Evolutionary conservation across 2,888 invertebrate genomes (phyloP), one percentile per base, ranked within the genome.

Genomic region (Nudaria mundana): DNA sequence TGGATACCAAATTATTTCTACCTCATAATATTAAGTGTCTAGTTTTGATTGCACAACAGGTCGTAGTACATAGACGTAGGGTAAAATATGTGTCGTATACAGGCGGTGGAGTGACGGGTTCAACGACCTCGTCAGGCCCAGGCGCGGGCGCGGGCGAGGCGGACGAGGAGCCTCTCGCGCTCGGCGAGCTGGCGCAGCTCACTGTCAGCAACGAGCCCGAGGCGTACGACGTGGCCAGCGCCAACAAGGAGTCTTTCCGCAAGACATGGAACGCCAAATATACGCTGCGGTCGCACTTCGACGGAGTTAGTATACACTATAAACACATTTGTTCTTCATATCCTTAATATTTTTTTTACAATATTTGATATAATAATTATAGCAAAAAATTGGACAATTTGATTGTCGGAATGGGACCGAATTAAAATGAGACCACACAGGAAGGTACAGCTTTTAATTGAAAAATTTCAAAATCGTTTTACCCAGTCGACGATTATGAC

Each of bases 211-310:
- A 98, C 90, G 98, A 98, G 87, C 96, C 98, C 11, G 98, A 98
- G 80, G 94, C 95, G 40, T 94, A 95, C 57, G 97, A 96, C 79
- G 95, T 96, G 70, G 93, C 95, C 73, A 75, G 73, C 55, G 79
- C 80, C 62, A 94, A 94, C 71, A 98, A 97, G 88, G 95, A 95
- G 75, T 94, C 95, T 58, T 96, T 95, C 90, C 92, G 97, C 69
- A 97, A 97, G 91, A 97, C 97, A 26, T 97, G 97, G 97, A 97
- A 96, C 81, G 97, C 98, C 63, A 98, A 98, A 89, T 98, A 98
- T 77, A 98, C 98, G 42, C 90, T 99, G 71, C 93, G 97, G 60
- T 97, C 97, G 75, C 97, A 98, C 88, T 98, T 97, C 73, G 97
- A 98, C 73, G 96, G 96, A 69, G 92, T 89, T 16, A 65, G 76